Evolutionary conservation across 2,113 vertebrate species (phyloP), one percentile per base, ranked within the genome.

Genomic region (Falco punctatus): DNA sequence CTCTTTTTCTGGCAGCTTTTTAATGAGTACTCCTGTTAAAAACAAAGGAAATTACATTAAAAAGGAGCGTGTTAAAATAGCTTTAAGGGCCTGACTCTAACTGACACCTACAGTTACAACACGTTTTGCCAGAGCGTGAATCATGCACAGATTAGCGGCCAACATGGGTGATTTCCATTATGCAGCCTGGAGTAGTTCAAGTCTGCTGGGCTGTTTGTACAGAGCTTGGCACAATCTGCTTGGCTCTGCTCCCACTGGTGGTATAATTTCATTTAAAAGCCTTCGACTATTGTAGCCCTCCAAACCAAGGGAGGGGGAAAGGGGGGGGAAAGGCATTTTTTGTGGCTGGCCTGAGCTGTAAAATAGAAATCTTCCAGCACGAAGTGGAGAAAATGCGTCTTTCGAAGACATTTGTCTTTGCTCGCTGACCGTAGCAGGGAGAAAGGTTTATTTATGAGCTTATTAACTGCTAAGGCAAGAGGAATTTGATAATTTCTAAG

Each of bases 61-160:
- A 79, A n/a, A 79, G 84, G 81, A 83, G 62, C 22, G 5, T 17
- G 65, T 83, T 95, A 82, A 82, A 91, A 86, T 42, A 86, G 81
- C 87, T 33, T 72, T 7, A 78, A 88, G 74, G 52, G 84, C 51
- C 55, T 10, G 88, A 94, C 74, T 33, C 73, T 80, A 59, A 57
- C 92, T 46, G 85, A 86, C 94, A 38, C 93, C 83, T 83, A 3
- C 26, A 33, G 55, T 16, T 57, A 59, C 65, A 73, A 57, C 26
- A 33, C 7, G 3, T 24, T 81, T 58, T 86, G 96, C 95, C 97
- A 96, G 94, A 72, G 88, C 3, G 51, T 97, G 96, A 96, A 95
- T 94, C 97, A 96, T 33, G 59, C 64, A 6, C n/a, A 12, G 69
- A 33, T 70, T 91, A 79, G 88, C 84, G 2, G 92, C 93, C 94